Percentiles rank a stretch among this genome's conserved stretches.
Conservation (phyloP, 2,797 vertebrate species). For the Pseudochirops corinnae region DNA sequence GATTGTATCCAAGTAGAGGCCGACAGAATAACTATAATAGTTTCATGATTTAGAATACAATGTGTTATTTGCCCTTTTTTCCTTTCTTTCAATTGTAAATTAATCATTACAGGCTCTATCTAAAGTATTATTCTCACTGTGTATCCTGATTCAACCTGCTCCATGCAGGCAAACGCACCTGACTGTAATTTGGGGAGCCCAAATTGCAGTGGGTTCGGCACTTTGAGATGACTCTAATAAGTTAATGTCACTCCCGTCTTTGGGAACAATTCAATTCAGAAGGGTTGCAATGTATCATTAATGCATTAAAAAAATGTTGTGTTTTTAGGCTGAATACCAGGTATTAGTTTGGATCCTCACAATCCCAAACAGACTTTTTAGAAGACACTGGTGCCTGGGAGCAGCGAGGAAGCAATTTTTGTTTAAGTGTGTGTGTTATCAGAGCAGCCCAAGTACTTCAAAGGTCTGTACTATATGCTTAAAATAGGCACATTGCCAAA, state of each 20-base stretch:
- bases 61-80: conserved; percentile 67
- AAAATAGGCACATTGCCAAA: conserved; percentile 86
- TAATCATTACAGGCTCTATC: conserved; percentile 65
- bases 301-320: conserved; percentile 73
- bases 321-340: conserved; percentile 73
- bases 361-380: conserved; percentile 70
- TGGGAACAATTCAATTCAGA: conserved; percentile 63
- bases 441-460: conserved; percentile 80
- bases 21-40: conserved; percentile 21
- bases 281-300: conserved; percentile 65
- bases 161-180: background rate
- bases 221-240: conserved; percentile 65
- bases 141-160: conserved; percentile 3
- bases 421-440: conserved; percentile 78
- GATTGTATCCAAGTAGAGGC: conserved; percentile 47
- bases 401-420: conserved; percentile 68
- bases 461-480: conserved; percentile 81
- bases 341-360: conserved; percentile 76
- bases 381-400: conserved; percentile 36
- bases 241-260: conserved; percentile 63
- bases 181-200: conserved; percentile 61
- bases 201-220: conserved; percentile 71
- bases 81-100: conserved; percentile 68
- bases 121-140: conserved; percentile 38
- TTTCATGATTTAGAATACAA: conserved; percentile 55